Conservation (phyloP, 2,113 vertebrate species). For the Albula goreensis region DNA sequence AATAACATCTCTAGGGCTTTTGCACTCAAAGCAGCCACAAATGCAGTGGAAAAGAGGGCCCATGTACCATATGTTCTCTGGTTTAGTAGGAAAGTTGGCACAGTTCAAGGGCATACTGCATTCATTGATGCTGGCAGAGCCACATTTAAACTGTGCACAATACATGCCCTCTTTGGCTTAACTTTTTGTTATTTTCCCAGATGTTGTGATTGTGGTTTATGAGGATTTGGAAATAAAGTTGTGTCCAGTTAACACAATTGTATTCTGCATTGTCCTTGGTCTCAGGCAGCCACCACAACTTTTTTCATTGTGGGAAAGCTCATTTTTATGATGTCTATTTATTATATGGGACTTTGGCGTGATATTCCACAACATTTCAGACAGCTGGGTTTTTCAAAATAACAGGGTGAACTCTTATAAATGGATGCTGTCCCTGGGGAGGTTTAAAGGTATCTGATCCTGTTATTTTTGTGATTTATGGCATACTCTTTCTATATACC, state of each 20-base stretch:
- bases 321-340: too few species aligned
- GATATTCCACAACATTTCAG: not conserved
- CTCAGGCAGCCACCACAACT: not conserved
- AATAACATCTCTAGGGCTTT: not conserved
- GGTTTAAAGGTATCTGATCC: not conserved
- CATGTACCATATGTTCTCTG: not conserved
- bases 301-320: not conserved
- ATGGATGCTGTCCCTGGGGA: not conserved
- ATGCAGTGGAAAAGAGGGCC: not conserved
- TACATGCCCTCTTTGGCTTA: not conserved
- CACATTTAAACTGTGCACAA: not conserved
- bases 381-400: not conserved
- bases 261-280: too few species aligned
- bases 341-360: not conserved
- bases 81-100: not conserved
- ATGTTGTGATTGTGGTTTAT: not conserved
- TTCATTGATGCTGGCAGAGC: not conserved
- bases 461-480: not conserved
- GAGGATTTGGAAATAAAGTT: too few species aligned
- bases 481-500: not conserved
- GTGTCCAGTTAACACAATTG: too few species aligned
- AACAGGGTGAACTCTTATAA: not conserved
- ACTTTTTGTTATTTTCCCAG: not conserved
- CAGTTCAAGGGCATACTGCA: not conserved
- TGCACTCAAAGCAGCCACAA: not conserved